Base-by-base conservation (phyloP, 2,113 vertebrate genomes). In the Chionomys nivalis region DNA sequence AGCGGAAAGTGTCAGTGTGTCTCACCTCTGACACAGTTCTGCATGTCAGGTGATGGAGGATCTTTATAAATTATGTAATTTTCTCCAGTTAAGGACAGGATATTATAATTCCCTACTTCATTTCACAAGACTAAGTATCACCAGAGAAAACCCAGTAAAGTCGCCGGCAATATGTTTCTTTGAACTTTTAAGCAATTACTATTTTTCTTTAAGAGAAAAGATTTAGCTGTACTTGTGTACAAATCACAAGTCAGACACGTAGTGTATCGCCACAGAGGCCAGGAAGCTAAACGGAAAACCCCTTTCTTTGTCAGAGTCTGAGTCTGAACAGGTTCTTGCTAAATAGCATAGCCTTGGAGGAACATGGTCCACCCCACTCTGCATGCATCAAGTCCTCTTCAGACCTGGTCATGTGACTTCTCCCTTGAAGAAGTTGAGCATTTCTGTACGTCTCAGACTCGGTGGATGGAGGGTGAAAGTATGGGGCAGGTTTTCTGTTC, bases 291-390 rank as follows among this genome's bases (percentile, higher is more conserved):
- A 65, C 4, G 7, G 49, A 47, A 52, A 49, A 12, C 17, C 42
- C 11, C 16, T n/a, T 78, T 61, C 36, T 1, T 0, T 42, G 8
- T 63, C n/a, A 55, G 49, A 9, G 42, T 13, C 21, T 5, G 61
- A 36, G 2, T 12, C 17, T 55, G 68, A 49, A 24, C 13, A 39
- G 17, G 16, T 5, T 0, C 4, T 13, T 44, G 42, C 4, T 24
- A 10, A 31, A 31, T 1, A 19, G 63, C 6, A 0, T 0, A 47
- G 66, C 0, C 6, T 26, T 31, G 0, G 10, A 44, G 33, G 26
- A 8, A 3, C 1, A 9, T 11, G 23, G 10, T 68, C 39, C 6
- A 3, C 0, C 26, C 9, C 3, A 13, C 0, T 4, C 55, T 19
- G 21, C 8, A 5, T 6, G 21, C 1, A 11, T 16, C 33, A 28